Evolutionary conservation across 2,888 invertebrate genomes (phyloP), one percentile per base, ranked within the genome.

Genomic region (Ormyrus thymus): DNA sequence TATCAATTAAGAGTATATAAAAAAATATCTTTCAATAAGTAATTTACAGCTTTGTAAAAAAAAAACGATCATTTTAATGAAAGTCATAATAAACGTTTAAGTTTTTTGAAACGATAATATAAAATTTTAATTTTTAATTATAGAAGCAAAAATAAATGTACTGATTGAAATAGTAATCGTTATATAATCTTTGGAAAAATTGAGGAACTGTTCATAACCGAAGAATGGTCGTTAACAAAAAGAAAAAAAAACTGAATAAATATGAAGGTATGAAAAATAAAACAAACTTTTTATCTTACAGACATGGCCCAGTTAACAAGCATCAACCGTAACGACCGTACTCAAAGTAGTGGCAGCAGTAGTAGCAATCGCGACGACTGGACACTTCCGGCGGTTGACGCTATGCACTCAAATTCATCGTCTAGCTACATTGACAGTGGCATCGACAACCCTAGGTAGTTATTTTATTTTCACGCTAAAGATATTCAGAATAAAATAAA

Each of bases 221-320:
- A 29, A 29, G 29, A 29, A 29, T 29, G 29, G 29, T 2, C 29
- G 29, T 29, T 29, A 29, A 29, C 29, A 29, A 29, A 29, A 29
- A 29, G 29, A 29, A 29, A 29, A 29, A 29, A 29, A 45, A 62
- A 45, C 45, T 62, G 9, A 50, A 15, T 6, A 29, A 64, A 48
- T 53, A 53, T 66, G 53, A 53, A 29, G 7, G 9, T 11, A 11
- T 53, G 11, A 11, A 15, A 50, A 59, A 58, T 4, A n/a, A 59
- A 29, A 50, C 0, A 48, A 7, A 7, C 50, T 29, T 29, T 1
- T 29, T 29, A 29, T 29, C 1, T 29, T 69, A 1, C 78, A 88
- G 87, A 84, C 51, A 90, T 90, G 89, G 89, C 90, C 61, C 89
- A 89, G 76, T 80, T 90, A 78, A 89, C 87, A 7, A 87, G 89